Evolutionary conservation across 2,113 vertebrate species (phyloP).

Genomic region (Tiliqua scincoides): DNA sequence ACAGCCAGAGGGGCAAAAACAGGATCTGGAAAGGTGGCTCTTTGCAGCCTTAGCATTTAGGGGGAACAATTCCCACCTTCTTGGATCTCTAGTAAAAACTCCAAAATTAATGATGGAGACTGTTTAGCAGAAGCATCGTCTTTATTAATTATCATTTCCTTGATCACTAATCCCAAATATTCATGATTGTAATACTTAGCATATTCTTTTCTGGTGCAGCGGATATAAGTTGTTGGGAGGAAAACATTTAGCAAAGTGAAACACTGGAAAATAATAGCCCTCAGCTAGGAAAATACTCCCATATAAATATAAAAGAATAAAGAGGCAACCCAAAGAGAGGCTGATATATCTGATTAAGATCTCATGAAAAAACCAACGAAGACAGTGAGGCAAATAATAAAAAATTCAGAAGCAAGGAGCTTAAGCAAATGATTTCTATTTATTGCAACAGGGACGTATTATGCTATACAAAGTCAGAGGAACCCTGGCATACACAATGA

Average conservation of each 20-base stretch:
- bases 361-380: conserved; percentile 55
- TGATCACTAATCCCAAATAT: not conserved
- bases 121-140: not conserved
- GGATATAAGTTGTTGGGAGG: not conserved
- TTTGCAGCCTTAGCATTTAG: not conserved
- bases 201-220: conserved; percentile 3
- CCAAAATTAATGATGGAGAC: not conserved
- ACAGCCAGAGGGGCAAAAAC: not conserved
- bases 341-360: conserved; percentile 66
- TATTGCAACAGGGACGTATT: conserved; percentile 39
- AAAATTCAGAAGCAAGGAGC: conserved; percentile 29
- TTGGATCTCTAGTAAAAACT: not conserved
- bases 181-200: not conserved
- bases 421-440: conserved; percentile 67
- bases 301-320: conserved; percentile 50
- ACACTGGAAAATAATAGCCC: conserved; percentile 36
- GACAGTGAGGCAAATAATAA: conserved; percentile 64
- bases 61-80: not conserved
- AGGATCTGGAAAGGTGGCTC: not conserved
- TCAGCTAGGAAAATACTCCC: not conserved
- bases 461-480: conserved; percentile 52
- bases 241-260: conserved; percentile 30
- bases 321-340: conserved; percentile 51
- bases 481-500: conserved; percentile 47
- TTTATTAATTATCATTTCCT: not conserved